These are phyloP conservation scores for Kudoa iwatai DNA, from an alignment of 30 jellyfish, hydroid and myxozoan species.

Conservation along the genomic window DNA sequence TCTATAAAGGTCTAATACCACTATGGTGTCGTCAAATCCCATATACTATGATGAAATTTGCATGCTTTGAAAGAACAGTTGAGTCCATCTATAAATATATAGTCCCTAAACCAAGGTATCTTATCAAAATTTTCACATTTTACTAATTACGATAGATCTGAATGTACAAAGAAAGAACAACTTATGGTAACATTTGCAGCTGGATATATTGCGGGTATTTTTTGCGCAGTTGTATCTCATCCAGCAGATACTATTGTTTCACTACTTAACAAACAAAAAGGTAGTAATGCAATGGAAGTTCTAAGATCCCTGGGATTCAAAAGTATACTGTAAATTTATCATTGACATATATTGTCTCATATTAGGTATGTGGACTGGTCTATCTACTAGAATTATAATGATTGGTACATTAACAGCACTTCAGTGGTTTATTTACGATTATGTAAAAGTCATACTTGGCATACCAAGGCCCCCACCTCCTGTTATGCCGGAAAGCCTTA, in stretches of 20 bases:
- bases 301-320: conserved; percentile 72
- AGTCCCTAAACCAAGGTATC: conserved; percentile 48
- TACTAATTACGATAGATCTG: too few relatives aligned
- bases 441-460: conserved; percentile 60
- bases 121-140: too few relatives aligned
- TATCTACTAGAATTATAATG: conserved; percentile 75
- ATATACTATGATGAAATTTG: conserved; percentile 93
- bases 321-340: conserved; percentile 5
- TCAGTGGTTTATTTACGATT: conserved; percentile 75
- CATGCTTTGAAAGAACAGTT: conserved; percentile 76
- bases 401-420: conserved; percentile 77
- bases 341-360: conserved; percentile 1
- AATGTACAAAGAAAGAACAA: conserved; percentile 61
- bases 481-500: conserved; percentile 85
- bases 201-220: conserved; percentile 95
- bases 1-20: conserved; percentile 84
- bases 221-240: conserved; percentile 90
- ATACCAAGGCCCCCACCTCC: conserved; percentile 99
- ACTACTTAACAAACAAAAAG: conserved; percentile 44
- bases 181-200: conserved; percentile 79
- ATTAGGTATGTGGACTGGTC: conserved; percentile 69
- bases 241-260: conserved; percentile 97
- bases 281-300: conserved; percentile 83
- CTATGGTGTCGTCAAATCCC: conserved; percentile 96
- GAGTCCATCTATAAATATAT: conserved; percentile 47